phyloP scores from a whole-genome alignment of 2,888 invertebrate species.

The Cephus runcator region DNA sequence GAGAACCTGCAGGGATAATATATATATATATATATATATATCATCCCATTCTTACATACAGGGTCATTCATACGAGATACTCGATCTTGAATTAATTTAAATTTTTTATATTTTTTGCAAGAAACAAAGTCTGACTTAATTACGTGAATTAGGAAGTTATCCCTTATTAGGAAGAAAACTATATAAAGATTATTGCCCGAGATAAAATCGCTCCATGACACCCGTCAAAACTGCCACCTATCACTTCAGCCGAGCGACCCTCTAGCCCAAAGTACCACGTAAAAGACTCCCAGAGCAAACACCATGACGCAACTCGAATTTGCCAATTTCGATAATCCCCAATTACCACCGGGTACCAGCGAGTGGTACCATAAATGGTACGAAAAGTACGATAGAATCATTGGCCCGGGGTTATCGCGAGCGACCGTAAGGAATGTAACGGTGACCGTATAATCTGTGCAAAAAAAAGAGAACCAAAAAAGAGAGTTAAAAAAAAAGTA shows the following conservation, averaged over 20 bases:
- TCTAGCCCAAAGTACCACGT: too few relatives aligned
- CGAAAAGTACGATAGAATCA: not conserved
- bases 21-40: not conserved
- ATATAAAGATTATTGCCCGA: not conserved
- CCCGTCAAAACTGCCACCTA: too few relatives aligned
- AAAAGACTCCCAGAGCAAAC: not conserved
- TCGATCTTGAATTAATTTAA: not conserved
- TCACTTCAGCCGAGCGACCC: too few relatives aligned
- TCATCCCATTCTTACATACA: not conserved
- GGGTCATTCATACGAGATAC: not conserved
- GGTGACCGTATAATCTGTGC: conserved; percentile 25
- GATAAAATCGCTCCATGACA: not conserved
- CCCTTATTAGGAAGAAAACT: not conserved
- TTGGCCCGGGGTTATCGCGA: not conserved
- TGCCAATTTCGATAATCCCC: not conserved
- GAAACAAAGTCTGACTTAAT: not conserved
- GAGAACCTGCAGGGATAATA: not conserved
- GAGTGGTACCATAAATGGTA: not conserved
- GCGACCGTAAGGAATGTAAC: conserved; percentile 31
- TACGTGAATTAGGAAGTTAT: not conserved
- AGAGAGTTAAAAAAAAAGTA: not conserved
- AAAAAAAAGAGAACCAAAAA: not conserved
- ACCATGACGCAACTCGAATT: not conserved
- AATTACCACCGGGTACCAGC: not conserved
- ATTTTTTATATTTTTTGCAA: not conserved